Evolutionary conservation across 2,888 invertebrate species (phyloP), one percentile per base, ranked within the genome.

Genomic region (Parnassius glacialis): DNA sequence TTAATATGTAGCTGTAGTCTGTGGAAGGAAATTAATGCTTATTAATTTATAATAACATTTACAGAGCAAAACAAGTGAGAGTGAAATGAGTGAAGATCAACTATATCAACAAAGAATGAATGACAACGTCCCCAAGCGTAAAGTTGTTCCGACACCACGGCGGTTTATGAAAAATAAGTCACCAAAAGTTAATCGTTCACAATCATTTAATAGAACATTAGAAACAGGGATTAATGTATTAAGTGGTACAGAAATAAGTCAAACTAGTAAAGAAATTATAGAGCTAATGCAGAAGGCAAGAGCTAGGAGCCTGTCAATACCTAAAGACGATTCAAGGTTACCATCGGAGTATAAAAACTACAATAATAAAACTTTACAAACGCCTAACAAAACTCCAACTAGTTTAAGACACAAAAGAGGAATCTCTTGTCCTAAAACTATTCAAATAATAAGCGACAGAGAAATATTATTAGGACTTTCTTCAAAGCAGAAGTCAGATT

Each of bases 31-130:
- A 83, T 74, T 85, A 86, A 85, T 55, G 59, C 62, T 85, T 74
- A 78, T 75, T 72, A 78, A 75, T 78, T 71, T 74, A 75, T 84
- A 81, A 83, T 87, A 79, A 84, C 72, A 81, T 91, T 91, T 90
- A 75, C 91, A 92, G 92, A 91, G 80, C 83, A 91, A 90, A 76
- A 92, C 91, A 84, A 92, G 92, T 91, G 92, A 92, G 79, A 92
- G 92, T 88, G 92, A 92, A 79, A 91, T 92, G 92, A 92, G 92
- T 84, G 92, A 92, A 74, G 92, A 92, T 76, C 88, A 86, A 78
- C 73, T 68, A 65, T 76, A 74, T 67, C 83, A 83, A 72, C 81
- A 79, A 67, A 80, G 75, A 73, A 64, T 70, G 64, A 69, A 74
- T 68, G 72, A 75, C 64, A 76, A 75, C 68, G 73, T 67, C 59